Evolutionary conservation across 2,888 invertebrate genomes (phyloP).

Genomic region (Cosmorhoe ocellata): DNA sequence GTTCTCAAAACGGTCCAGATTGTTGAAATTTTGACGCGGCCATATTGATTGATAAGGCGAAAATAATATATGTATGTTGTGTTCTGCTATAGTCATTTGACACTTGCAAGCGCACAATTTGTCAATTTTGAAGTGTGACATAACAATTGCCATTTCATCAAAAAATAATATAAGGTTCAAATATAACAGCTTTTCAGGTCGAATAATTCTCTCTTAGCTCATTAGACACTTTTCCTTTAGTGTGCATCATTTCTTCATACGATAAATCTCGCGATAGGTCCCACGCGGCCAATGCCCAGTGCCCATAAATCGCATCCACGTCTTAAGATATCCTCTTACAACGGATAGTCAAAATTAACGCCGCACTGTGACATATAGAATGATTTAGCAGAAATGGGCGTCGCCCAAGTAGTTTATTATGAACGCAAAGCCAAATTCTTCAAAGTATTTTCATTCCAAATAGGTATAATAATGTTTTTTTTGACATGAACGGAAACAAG

Average conservation of each 20-base stretch:
- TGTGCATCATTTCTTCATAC: slow-evolving; percentile 25
- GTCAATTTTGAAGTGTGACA: no score
- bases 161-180: no score
- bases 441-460: slow-evolving; percentile 23
- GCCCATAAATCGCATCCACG: slow-evolving; percentile 58
- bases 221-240: neutral
- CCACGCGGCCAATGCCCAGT: slow-evolving; percentile 49
- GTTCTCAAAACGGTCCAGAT: no score
- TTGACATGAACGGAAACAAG: no score
- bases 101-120: no score
- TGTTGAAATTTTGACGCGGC: no score
- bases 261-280: slow-evolving; percentile 53
- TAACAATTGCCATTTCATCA: no score
- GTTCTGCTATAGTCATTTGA: no score
- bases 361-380: slow-evolving; percentile 38
- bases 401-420: slow-evolving; percentile 19
- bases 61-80: no score
- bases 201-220: neutral
- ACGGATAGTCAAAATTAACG: slow-evolving; percentile 45
- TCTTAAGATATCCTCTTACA: slow-evolving; percentile 45
- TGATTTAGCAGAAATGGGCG: slow-evolving; percentile 32
- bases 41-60: no score
- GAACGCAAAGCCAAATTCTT: slow-evolving; percentile 12
- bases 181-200: no score
- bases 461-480: neutral